phyloP scores from a whole-genome alignment of 1,140 invertebrate species.

The Drosophila ercepeae region DNA sequence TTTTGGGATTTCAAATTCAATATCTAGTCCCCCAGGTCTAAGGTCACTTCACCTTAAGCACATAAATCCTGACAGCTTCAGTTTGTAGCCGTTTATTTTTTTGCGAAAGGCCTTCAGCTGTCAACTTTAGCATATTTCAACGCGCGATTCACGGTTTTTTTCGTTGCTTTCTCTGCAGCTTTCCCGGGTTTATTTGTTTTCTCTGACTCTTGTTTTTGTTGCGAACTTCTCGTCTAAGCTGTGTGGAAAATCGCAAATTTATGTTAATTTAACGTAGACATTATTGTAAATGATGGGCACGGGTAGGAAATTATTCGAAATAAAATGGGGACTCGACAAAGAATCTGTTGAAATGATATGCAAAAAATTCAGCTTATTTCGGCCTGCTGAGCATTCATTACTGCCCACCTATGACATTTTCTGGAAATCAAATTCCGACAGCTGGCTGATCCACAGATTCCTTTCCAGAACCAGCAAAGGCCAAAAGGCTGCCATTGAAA shows the following conservation, averaged over 20 bases:
- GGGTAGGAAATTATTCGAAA: constrained; percentile 70
- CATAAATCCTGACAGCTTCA: constrained; percentile 58
- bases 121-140: constrained; percentile 49
- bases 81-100: constrained; percentile 12
- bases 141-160: constrained; percentile 4
- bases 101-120: constrained; percentile 34
- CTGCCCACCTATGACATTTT: constrained; percentile 13
- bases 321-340: constrained; percentile 51
- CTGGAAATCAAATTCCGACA: constrained; percentile 10
- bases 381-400: background rate
- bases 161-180: constrained; percentile 14
- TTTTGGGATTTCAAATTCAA: constrained; percentile 21
- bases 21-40: constrained; percentile 13
- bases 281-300: constrained; percentile 72
- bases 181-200: constrained; percentile 50
- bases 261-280: constrained; percentile 69
- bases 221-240: constrained; percentile 50
- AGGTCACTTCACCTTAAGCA: constrained; percentile 42
- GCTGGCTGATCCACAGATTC: constrained; percentile 24
- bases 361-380: background rate
- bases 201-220: constrained; percentile 26
- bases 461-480: constrained; percentile 30
- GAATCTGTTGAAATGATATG: constrained; percentile 36
- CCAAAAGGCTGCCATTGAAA: constrained; percentile 57
- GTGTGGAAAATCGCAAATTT: constrained; percentile 69